phyloP scores from a whole-genome alignment of 2,888 invertebrate genomes.

The Chrysopilus asiliformis region DNA sequence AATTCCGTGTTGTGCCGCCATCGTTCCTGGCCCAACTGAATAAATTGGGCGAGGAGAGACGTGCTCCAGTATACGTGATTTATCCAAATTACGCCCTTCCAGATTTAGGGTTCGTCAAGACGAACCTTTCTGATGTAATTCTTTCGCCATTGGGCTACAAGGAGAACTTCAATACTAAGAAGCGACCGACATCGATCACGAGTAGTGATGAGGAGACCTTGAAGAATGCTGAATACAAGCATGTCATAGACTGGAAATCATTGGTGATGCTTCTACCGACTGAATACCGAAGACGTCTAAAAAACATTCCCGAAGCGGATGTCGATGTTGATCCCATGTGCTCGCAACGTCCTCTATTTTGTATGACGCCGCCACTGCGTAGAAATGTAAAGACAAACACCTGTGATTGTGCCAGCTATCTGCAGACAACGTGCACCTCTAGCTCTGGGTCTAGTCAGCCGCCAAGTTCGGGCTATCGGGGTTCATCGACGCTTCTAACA shows the following conservation, averaged over 20 bases:
- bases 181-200: conserved; percentile 62
- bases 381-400: conserved; percentile 44
- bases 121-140: conserved; percentile 47
- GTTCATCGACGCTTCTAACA: conserved; percentile 69
- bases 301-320: conserved; percentile 58
- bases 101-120: conserved; percentile 67
- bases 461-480: conserved; percentile 74
- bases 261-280: conserved; percentile 74
- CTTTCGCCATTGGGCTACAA: conserved; percentile 44
- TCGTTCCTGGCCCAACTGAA: conserved; percentile 54
- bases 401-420: conserved; percentile 33
- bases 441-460: conserved; percentile 49
- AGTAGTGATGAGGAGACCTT: conserved; percentile 71
- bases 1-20: conserved; percentile 50
- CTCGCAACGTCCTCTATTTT: conserved; percentile 44
- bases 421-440: conserved; percentile 22
- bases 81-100: conserved; percentile 86
- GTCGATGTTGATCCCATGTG: conserved; percentile 37
- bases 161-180: conserved; percentile 50
- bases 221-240: conserved; percentile 65
- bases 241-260: conserved; percentile 89
- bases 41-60: conserved; percentile 44
- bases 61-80: conserved; percentile 74
- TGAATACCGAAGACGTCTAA: conserved; percentile 68
- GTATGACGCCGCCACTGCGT: conserved; percentile 44